These are phyloP conservation scores for Hippotragus niger DNA, from an alignment of 2,113 vertebrate genomes.

Conservation along the genomic window DNA sequence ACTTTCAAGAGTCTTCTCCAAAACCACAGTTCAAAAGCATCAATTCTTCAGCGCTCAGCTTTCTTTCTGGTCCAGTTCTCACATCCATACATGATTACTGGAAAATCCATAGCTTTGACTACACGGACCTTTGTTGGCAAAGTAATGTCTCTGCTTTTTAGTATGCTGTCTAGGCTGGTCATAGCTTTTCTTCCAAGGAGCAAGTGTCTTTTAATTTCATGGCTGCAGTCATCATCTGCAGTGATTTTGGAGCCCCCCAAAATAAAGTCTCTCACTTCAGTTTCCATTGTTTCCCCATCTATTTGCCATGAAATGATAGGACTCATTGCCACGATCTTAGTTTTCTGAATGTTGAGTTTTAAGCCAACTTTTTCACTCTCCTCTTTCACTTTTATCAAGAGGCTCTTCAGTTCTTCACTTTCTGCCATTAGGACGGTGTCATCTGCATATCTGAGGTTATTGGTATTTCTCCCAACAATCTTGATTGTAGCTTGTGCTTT, in stretches of 20 bases:
- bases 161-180: neutral
- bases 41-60: neutral
- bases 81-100: neutral
- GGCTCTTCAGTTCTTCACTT: neutral
- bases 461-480: neutral
- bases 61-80: neutral
- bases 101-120: neutral
- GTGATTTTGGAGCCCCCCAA: neutral
- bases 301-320: neutral
- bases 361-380: neutral
- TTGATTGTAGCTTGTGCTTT: neutral
- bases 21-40: neutral
- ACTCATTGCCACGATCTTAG: neutral
- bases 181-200: neutral
- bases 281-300: neutral
- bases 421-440: neutral
- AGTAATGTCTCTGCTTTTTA: neutral
- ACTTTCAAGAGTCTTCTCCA: neutral
- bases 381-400: neutral
- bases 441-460: neutral
- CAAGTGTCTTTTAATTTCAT: neutral
- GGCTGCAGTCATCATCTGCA: neutral
- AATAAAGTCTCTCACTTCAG: neutral
- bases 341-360: neutral
- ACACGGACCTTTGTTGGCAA: neutral